phyloP scores from a whole-genome alignment of 2,888 invertebrate genomes.

The Lysandra bellargus region DNA sequence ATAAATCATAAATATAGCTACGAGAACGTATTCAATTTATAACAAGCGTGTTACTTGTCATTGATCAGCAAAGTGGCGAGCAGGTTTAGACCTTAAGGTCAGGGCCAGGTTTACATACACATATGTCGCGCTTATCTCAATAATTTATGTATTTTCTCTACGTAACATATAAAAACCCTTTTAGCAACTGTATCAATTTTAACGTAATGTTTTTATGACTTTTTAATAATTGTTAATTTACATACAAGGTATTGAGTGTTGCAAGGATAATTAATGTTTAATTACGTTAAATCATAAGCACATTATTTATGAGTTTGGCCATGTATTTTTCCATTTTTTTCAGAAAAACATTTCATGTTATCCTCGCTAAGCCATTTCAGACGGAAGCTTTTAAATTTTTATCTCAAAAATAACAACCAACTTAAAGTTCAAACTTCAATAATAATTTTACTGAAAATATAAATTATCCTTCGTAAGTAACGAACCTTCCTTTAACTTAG shows the following conservation, averaged over 20 bases:
- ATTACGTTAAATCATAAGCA: conserved; percentile 1
- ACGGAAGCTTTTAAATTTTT: neutral
- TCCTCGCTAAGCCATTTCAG: neutral
- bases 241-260: conserved; percentile 2
- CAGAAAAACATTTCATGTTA: neutral
- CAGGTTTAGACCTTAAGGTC: conserved; percentile 25
- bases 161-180: neutral
- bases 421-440: too few relatives aligned
- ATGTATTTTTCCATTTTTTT: conserved; percentile 10
- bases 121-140: conserved; percentile 9
- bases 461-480: too few relatives aligned
- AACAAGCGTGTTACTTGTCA: conserved; percentile 11
- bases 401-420: neutral
- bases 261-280: neutral
- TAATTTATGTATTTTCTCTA: conserved; percentile 16
- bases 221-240: conserved; percentile 4
- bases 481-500: too few relatives aligned
- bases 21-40: neutral
- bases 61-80: conserved; percentile 18
- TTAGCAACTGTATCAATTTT: neutral
- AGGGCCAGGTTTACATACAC: conserved; percentile 6
- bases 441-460: too few relatives aligned
- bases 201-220: neutral
- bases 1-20: neutral
- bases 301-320: neutral